Percentiles rank a stretch among this genome's conserved stretches.
Conservation (phyloP, 2,797 vertebrate species). For the Falco berigora region DNA sequence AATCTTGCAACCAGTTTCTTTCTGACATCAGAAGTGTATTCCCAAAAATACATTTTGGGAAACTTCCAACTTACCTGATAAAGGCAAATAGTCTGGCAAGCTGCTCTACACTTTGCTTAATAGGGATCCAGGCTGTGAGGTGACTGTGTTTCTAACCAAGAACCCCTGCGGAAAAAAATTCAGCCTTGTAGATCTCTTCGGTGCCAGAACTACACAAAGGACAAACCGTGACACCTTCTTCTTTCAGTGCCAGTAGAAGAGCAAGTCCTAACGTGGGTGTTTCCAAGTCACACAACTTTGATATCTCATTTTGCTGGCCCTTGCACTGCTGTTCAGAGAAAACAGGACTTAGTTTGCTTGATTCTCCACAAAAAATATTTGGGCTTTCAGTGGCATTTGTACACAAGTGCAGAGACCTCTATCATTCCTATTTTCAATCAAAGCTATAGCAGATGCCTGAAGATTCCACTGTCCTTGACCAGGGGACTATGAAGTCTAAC, state of each 20-base stretch:
- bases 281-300: background rate
- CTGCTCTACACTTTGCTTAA: background rate
- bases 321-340: background rate
- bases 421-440: background rate
- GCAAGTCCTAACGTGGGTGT: background rate
- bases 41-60: slow-evolving; percentile 38
- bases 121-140: background rate
- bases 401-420: background rate
- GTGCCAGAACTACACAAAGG: background rate
- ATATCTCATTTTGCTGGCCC: background rate
- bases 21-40: background rate
- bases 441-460: background rate
- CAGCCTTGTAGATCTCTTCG: background rate
- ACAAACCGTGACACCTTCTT: background rate
- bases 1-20: slow-evolving; percentile 13
- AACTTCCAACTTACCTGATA: background rate
- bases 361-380: background rate
- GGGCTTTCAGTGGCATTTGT: background rate
- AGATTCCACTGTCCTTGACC: background rate
- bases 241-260: background rate
- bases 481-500: background rate
- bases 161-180: background rate
- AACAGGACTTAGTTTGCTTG: background rate
- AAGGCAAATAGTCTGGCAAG: slow-evolving; percentile 21
- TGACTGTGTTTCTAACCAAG: background rate